Conservation (phyloP, 2,888 invertebrate species). For the Drosophila affinis region DNA sequence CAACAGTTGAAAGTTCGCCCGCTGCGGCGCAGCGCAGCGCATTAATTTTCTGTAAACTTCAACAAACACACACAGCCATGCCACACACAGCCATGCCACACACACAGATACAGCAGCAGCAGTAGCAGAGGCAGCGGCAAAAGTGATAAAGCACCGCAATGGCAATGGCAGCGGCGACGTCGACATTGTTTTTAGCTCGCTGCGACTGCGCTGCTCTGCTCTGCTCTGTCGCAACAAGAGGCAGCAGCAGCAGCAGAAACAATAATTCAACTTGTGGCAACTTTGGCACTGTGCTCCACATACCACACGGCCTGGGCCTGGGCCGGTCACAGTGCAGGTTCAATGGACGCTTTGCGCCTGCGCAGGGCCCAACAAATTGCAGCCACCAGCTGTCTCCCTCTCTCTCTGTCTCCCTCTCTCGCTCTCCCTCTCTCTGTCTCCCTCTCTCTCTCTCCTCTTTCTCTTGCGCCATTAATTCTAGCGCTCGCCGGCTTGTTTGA, state of each 20-base stretch:
- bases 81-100: constrained; percentile 14
- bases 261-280: constrained; percentile 73
- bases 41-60: constrained; percentile 77
- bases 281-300: constrained; percentile 70
- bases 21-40: constrained; percentile 76
- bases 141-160: constrained; percentile 78
- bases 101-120: constrained; percentile 11
- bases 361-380: constrained; percentile 74
- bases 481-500: constrained; percentile 84
- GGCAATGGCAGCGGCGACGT: constrained; percentile 63
- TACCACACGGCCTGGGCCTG: constrained; percentile 30
- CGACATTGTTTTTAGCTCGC: constrained; percentile 76
- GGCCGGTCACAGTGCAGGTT: constrained; percentile 60
- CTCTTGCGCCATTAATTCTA: constrained; percentile 83
- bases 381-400: constrained; percentile 34
- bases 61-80: constrained; percentile 54
- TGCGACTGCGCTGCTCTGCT: constrained; percentile 67
- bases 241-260: constrained; percentile 54
- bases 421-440: constrained; percentile 36
- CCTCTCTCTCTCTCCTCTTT: constrained; percentile 41
- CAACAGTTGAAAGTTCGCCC: constrained; percentile 80
- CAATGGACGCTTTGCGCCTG: constrained; percentile 79
- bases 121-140: constrained; percentile 41
- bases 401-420: constrained; percentile 31
- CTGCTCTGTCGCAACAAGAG: constrained; percentile 4